Percentiles rank a stretch among this genome's conserved stretches.
Conservation (phyloP, 1,140 invertebrate genomes). For the Drosophila tristis region DNA sequence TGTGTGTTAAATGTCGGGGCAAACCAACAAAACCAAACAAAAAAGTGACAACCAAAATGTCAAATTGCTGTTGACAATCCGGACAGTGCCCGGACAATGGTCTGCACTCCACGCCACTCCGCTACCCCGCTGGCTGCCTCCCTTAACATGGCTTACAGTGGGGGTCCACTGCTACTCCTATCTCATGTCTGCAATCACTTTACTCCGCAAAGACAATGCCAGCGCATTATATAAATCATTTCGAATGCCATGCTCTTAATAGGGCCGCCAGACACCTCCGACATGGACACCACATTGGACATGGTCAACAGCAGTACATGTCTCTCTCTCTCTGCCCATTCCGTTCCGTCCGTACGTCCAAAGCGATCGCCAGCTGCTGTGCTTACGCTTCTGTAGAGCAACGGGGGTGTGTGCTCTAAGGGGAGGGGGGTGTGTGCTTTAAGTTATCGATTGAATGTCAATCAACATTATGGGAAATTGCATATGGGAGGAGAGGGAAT, state of each 20-base stretch:
- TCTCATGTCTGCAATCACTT: slow-evolving; percentile 60
- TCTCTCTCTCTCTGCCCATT: background rate
- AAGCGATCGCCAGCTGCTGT: slow-evolving; percentile 48
- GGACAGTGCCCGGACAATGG: slow-evolving; percentile 33
- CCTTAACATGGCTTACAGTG: slow-evolving; percentile 34
- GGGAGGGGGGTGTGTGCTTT: background rate
- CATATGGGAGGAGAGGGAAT: background rate
- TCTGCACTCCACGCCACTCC: background rate
- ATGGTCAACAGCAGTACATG: slow-evolving; percentile 62
- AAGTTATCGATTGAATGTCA: slow-evolving; percentile 55
- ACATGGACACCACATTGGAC: slow-evolving; percentile 60
- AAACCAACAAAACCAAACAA: slow-evolving; percentile 26
- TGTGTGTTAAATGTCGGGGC: slow-evolving; percentile 73
- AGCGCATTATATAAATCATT: slow-evolving; percentile 79
- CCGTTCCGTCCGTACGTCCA: slow-evolving; percentile 24
- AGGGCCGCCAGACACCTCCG: slow-evolving; percentile 72
- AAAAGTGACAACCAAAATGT: slow-evolving; percentile 77
- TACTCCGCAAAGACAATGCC: slow-evolving; percentile 51
- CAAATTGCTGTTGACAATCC: slow-evolving; percentile 69
- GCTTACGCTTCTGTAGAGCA: slow-evolving; percentile 45
- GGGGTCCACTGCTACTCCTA: slow-evolving; percentile 31
- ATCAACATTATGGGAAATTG: slow-evolving; percentile 33
- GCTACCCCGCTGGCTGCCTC: background rate
- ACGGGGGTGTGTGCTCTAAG: too few relatives aligned
- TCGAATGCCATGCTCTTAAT: slow-evolving; percentile 73